These are phyloP conservation scores for Tonatia bakeri DNA, from an alignment of 2,113 vertebrate species.

Conservation along the genomic window DNA sequence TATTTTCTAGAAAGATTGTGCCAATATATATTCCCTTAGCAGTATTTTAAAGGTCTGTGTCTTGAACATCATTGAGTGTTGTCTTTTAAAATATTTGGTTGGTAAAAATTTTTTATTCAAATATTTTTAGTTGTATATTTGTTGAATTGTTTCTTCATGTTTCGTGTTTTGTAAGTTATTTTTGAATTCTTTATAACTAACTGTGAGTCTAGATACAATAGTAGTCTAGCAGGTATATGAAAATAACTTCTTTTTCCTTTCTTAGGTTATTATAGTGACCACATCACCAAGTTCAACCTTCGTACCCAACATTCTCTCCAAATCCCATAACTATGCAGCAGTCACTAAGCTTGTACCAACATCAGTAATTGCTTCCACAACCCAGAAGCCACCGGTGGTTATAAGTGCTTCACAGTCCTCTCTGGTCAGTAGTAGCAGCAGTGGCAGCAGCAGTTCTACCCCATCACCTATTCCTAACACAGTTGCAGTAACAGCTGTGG, in stretches of 20 bases:
- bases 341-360: constrained; percentile 93
- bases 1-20: constrained; percentile 15
- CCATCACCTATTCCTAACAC: constrained; percentile 81
- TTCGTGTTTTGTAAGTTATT: constrained; percentile 44
- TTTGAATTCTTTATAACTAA: constrained; percentile 26
- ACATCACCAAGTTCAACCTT: constrained; percentile 98
- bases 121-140: constrained; percentile 37
- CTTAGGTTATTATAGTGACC: constrained; percentile 98
- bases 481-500: constrained; percentile 92
- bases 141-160: constrained; percentile 40
- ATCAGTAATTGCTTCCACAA: constrained; percentile 87
- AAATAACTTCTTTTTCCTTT: constrained; percentile 68
- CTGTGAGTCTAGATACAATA: not conserved
- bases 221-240: constrained; percentile 7
- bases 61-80: not conserved
- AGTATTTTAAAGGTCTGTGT: not conserved
- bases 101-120: constrained; percentile 34
- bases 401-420: constrained; percentile 88
- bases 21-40: not conserved
- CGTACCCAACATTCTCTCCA: constrained; percentile 98
- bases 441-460: constrained; percentile 78
- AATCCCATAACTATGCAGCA: constrained; percentile 96
- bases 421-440: constrained; percentile 77
- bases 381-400: constrained; percentile 94
- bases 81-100: constrained; percentile 41